These are phyloP conservation scores for Eriocheir sinensis DNA, from an alignment of 1,140 invertebrate species.

Conservation along the genomic window DNA sequence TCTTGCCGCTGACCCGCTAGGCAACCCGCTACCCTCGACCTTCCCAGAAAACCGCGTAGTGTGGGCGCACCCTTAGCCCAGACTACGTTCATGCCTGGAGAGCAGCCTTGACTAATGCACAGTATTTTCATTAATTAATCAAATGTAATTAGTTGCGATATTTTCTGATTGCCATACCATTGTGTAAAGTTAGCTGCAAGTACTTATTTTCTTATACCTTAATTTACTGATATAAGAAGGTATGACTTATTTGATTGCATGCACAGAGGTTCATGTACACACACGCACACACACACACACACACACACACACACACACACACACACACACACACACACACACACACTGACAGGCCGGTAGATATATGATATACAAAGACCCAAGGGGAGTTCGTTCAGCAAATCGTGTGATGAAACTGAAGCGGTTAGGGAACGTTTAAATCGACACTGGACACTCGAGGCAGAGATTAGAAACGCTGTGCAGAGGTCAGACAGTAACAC, in stretches of 20 bases:
- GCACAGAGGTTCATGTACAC: too few species aligned
- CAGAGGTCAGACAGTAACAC: background rate
- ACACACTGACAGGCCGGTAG: background rate
- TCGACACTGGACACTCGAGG: too few species aligned
- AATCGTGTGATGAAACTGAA: too few species aligned
- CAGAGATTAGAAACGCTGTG: background rate
- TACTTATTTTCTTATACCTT: background rate
- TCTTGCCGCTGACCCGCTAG: background rate
- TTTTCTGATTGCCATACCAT: too few species aligned
- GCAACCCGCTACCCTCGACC: too few species aligned
- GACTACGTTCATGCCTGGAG: background rate
- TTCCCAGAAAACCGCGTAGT: too few species aligned
- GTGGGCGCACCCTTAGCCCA: too few species aligned
- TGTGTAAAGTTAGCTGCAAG: background rate
- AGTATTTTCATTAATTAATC: too few species aligned
- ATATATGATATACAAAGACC: background rate
- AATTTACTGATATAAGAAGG: background rate
- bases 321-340: conserved; percentile 32
- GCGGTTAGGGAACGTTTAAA: too few species aligned
- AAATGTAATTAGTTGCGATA: background rate
- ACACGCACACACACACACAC: too few species aligned
- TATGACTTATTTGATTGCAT: background rate
- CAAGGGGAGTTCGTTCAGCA: too few species aligned
- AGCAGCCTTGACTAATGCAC: background rate
- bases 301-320: background rate